Conservation (phyloP, 2,888 invertebrate genomes). For the Linnaemya vulpina region DNA sequence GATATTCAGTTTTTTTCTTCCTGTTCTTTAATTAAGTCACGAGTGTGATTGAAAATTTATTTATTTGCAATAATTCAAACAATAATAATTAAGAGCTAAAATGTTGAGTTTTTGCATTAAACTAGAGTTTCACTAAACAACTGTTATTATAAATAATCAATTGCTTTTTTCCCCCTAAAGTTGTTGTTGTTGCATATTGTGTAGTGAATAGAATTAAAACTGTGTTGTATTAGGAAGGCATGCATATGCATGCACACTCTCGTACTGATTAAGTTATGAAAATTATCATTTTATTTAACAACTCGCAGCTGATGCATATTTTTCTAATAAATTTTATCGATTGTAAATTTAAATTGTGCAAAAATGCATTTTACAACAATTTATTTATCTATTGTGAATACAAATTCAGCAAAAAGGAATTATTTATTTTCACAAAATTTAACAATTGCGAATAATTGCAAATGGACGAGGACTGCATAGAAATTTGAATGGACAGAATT, state of each 20-base stretch:
- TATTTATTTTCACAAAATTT: neutral
- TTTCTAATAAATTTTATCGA: slow-evolving; percentile 51
- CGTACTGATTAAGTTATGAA: slow-evolving; percentile 17
- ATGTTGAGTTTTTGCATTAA: neutral
- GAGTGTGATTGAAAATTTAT: slow-evolving; percentile 16
- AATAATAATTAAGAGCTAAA: slow-evolving; percentile 30
- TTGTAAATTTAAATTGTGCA: slow-evolving; percentile 39
- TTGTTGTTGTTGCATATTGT: neutral
- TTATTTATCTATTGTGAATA: slow-evolving; percentile 27
- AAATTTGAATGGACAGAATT: neutral
- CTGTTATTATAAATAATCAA: neutral
- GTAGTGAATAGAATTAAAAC: slow-evolving; percentile 1
- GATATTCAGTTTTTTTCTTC: no score
- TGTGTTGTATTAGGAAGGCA: neutral
- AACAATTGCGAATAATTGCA: neutral
- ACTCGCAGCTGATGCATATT: slow-evolving; percentile 42
- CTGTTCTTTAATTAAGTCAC: slow-evolving; percentile 28
- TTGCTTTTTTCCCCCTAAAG: no score
- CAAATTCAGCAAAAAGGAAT: neutral
- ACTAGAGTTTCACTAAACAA: neutral
- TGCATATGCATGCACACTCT: neutral
- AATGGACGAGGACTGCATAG: neutral
- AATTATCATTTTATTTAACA: slow-evolving; percentile 35
- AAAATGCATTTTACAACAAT: slow-evolving; percentile 35
- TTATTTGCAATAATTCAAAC: slow-evolving; percentile 38